Evolutionary conservation across 2,797 vertebrate genomes (phyloP).

Genomic region (Sebastes iracundus): DNA sequence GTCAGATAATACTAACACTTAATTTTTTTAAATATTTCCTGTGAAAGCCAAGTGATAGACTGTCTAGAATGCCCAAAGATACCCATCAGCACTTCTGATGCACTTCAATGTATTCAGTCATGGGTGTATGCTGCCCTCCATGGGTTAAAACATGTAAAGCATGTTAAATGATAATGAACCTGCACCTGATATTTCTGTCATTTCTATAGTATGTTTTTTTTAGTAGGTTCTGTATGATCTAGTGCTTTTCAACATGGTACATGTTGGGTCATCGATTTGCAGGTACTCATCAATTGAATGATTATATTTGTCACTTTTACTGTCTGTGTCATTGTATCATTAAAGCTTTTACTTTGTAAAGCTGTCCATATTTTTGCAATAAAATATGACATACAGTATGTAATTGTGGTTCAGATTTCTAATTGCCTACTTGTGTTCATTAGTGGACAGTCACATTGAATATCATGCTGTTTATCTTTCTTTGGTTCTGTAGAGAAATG

Average conservation of each 20-base stretch:
- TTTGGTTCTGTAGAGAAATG: not conserved
- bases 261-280: not conserved
- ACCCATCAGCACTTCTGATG: not conserved
- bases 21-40: not conserved
- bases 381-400: not conserved
- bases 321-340: not conserved
- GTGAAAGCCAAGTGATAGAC: not conserved
- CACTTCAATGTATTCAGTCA: not conserved
- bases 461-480: not conserved
- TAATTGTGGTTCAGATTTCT: not conserved
- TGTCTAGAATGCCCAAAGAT: not conserved
- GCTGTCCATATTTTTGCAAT: not conserved
- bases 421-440: not conserved
- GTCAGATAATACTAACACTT: not conserved
- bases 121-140: conserved; percentile 48
- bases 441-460: not conserved
- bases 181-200: not conserved
- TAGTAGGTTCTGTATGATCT: not conserved
- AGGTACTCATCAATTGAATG: not conserved
- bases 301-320: not conserved
- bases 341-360: conserved; percentile 5
- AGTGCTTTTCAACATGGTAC: not conserved
- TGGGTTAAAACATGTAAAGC: conserved; percentile 6
- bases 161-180: not conserved
- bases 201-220: not conserved